phyloP scores from a whole-genome alignment of 30 jellyfish, hydroid and myxozoan genomes.

The Aurelia sp. region DNA sequence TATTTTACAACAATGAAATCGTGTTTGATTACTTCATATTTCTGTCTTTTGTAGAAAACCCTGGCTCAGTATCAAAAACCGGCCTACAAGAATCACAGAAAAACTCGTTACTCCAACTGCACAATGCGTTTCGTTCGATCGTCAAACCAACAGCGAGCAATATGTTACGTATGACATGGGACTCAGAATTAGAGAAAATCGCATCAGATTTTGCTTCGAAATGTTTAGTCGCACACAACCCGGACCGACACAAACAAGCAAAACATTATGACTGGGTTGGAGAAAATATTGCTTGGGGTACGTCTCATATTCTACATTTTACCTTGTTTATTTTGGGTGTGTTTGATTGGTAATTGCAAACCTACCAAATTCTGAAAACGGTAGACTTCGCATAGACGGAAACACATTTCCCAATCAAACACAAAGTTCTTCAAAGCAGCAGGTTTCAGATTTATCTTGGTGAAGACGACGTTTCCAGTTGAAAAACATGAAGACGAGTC shows the following conservation, averaged over 20 bases:
- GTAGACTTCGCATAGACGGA: too few species aligned
- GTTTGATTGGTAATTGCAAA: too few species aligned
- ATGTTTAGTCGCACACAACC: constrained; percentile 96
- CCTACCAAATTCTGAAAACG: too few species aligned
- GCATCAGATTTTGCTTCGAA: constrained; percentile 88
- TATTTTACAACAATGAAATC: too few species aligned
- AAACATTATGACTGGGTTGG: constrained; percentile 98
- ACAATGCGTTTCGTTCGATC: constrained; percentile 95
- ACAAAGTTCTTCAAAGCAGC: too few species aligned
- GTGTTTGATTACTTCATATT: too few species aligned
- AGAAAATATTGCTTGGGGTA: constrained; percentile 97
- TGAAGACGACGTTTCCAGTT: too few species aligned
- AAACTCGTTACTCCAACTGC: constrained; percentile 85
- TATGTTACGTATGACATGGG: constrained; percentile 96
- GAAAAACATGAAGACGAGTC: too few species aligned
- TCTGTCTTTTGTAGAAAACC: constrained; percentile 50
- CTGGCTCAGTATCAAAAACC: constrained; percentile 80
- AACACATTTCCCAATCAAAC: too few species aligned
- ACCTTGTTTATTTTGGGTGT: too few species aligned
- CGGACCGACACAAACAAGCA: constrained; percentile 96
- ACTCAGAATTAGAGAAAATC: constrained; percentile 83
- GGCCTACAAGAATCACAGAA: constrained; percentile 87
- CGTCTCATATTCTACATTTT: too few species aligned
- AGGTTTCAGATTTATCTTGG: too few species aligned
- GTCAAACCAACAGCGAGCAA: constrained; percentile 91